Evolutionary conservation across 1,140 invertebrate genomes (phyloP), one percentile per base, ranked within the genome.

Genomic region (Nasonia longicornis): DNA sequence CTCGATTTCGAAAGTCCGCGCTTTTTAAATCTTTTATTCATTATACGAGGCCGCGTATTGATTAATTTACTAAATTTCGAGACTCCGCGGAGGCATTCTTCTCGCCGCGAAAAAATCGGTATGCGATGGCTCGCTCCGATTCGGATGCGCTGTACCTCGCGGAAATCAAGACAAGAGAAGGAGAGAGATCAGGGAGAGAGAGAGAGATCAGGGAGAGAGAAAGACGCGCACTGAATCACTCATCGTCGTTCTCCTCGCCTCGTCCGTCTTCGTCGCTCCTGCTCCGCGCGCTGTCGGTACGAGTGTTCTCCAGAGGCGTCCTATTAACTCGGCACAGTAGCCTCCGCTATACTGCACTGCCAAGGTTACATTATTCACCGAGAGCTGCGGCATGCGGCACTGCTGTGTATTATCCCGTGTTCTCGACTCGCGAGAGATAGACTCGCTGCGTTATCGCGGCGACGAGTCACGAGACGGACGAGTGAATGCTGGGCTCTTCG

Each of bases 141-240:
- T 82, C 83, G 81, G 82, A 82, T 74, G 79, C 58, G 80, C 67
- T 52, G 12, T 52, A 14, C 14, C 48, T 52, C 22, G 48, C 72
- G 63, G 79, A 80, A 80, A 80, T 75, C 79, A 31, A 26, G 70
- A 67, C 76, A 82, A 66, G 29, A 35, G 70, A 76, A 26, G 26
- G 70, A 78, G 71, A 81, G 82, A 80, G 78, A 26, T 26, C 26
- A 82, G 84, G 82, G 81, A 64, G 31, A 35, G 64, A 76, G 31
- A 64, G 75, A 89, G 26, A 26, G 26, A 26, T 0, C n/a, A 35
- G 78, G 81, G 84, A 83, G 79, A 64, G 31, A 35, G 64, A 76
- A 29, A 64, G 75, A 89, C 88, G 88, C 87, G 85, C 74, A 86
- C 86, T 89, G 88, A 88, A 89, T 89, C 88, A 87, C 87, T 89